Evolutionary conservation across 2,113 vertebrate species (phyloP).

Genomic region (Anarrhichthys ocellatus): DNA sequence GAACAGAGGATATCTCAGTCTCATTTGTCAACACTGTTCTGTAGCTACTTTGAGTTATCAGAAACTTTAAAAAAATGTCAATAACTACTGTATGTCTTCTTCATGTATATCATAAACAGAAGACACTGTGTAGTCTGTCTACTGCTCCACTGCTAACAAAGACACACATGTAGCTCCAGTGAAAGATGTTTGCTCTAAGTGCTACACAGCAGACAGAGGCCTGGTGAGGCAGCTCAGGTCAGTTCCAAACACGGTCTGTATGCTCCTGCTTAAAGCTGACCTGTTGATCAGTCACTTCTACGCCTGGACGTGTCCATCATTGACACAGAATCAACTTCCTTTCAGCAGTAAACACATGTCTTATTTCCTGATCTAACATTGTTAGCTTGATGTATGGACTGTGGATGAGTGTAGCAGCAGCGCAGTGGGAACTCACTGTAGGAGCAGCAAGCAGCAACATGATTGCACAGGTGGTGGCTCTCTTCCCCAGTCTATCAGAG

Average conservation of each 20-base stretch:
- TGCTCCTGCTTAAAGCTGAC: not conserved
- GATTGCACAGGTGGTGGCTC: constrained; percentile 92
- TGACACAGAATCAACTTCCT: not conserved
- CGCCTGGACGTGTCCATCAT: not conserved
- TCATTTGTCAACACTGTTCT: not conserved
- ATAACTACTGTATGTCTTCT: not conserved
- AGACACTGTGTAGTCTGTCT: not conserved
- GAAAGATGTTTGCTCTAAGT: not conserved
- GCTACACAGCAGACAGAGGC: not conserved
- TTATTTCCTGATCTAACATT: not conserved
- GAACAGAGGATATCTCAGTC: not conserved
- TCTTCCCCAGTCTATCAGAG: constrained; percentile 89
- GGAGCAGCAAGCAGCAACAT: constrained; percentile 94
- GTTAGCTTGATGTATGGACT: not conserved
- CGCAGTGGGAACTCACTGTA: constrained; percentile 81
- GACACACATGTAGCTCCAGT: not conserved
- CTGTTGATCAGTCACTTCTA: not conserved
- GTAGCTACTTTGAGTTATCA: not conserved
- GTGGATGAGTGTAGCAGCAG: not conserved
- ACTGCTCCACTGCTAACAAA: not conserved
- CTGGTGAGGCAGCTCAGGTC: not conserved
- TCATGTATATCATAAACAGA: not conserved
- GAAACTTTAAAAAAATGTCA: not conserved
- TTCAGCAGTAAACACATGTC: not conserved
- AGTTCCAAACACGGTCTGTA: too few relatives aligned